These are phyloP conservation scores for Elachura formosa DNA, from an alignment of 2,113 vertebrate species.

Conservation along the genomic window DNA sequence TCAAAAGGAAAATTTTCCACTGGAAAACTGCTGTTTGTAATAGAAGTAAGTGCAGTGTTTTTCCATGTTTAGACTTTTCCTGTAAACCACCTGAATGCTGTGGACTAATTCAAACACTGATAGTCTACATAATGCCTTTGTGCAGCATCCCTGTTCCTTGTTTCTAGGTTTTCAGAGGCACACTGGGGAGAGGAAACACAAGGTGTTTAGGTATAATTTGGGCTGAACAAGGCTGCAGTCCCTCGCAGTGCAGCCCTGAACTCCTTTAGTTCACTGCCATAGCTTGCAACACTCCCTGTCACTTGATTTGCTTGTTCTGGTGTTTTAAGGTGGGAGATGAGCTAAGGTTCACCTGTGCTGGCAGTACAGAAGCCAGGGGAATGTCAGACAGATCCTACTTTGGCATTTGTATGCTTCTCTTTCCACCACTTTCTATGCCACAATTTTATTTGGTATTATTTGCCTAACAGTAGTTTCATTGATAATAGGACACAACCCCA, in stretches of 20 bases:
- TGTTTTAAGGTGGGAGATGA: background rate
- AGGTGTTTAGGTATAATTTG: background rate
- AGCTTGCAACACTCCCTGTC: accelerated
- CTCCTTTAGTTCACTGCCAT: background rate
- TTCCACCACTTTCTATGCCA: background rate
- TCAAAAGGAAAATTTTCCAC: background rate
- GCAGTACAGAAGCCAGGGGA: background rate
- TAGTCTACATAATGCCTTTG: background rate
- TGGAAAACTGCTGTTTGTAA: background rate
- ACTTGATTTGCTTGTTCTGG: background rate
- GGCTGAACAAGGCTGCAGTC: background rate
- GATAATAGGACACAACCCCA: background rate
- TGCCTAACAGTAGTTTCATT: background rate
- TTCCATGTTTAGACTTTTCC: background rate
- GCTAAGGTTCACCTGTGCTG: background rate
- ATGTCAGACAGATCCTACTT: background rate
- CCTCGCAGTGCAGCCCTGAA: background rate
- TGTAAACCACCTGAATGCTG: background rate
- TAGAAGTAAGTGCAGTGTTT: background rate
- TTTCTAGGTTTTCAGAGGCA: background rate
- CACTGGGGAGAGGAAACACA: background rate
- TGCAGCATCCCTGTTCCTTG: background rate
- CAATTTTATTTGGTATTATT: background rate
- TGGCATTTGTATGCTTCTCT: background rate
- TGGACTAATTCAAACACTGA: background rate